These are phyloP conservation scores for Hippoglossus stenolepis DNA, from an alignment of 2,113 vertebrate genomes.

Conservation along the genomic window DNA sequence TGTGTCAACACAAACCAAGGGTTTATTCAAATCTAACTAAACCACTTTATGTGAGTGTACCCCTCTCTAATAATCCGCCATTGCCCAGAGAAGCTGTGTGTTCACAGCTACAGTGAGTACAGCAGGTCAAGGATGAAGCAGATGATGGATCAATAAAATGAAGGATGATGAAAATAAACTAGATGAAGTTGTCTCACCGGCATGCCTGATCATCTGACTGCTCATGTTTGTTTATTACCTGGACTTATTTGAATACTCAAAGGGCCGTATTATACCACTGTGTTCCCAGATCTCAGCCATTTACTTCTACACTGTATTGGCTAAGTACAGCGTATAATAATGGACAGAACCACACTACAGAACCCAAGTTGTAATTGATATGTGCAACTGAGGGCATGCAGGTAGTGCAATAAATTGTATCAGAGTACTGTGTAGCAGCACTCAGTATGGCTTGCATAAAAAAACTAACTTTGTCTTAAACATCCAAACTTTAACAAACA, in stretches of 20 bases:
- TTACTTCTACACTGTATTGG: not conserved
- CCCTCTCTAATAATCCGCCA: not conserved
- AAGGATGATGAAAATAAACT: too few relatives aligned
- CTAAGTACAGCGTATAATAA: not conserved
- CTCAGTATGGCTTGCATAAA: not conserved
- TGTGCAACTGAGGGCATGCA: not conserved
- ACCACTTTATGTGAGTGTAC: not conserved
- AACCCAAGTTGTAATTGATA: not conserved
- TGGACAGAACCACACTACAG: not conserved
- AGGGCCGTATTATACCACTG: not conserved
- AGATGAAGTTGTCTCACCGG: not conserved
- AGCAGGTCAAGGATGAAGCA: not conserved
- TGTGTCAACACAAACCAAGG: not conserved
- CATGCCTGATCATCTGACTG: not conserved
- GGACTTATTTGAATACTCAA: too few relatives aligned
- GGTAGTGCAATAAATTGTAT: not conserved
- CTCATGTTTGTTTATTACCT: too few relatives aligned
- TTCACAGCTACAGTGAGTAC: not conserved
- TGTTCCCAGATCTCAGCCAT: not conserved
- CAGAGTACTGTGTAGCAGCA: conserved; percentile 1
- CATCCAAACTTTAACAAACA: not conserved
- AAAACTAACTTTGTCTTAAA: not conserved
- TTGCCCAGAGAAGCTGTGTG: not conserved
- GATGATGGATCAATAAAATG: too few relatives aligned
- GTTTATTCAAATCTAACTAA: not conserved